A percentile compares a stretch with the other conserved stretches of the same genome.
Evolutionary conservation across 2,113 vertebrate species (phyloP).

Genomic region (Zapornia atra): DNA sequence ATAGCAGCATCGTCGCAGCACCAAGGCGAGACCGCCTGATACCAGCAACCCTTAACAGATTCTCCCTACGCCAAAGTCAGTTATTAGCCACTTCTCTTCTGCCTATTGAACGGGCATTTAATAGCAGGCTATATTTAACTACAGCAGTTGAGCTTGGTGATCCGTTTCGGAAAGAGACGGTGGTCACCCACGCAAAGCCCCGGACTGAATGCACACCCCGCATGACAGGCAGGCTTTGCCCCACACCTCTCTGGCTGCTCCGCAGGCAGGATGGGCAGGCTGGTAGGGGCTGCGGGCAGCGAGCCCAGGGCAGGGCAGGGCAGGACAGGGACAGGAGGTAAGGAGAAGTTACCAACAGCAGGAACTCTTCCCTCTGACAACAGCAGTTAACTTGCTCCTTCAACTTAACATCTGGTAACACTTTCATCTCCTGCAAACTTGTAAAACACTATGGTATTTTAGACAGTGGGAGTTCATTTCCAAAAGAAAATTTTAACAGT

Average conservation of each 20-base stretch:
- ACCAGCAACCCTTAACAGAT: background rate
- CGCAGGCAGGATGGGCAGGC: background rate
- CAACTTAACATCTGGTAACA: constrained; percentile 77
- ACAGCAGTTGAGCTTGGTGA: background rate
- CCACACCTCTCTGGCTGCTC: background rate
- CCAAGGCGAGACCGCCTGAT: background rate
- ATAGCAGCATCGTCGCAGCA: constrained; percentile 29
- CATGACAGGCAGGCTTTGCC: background rate
- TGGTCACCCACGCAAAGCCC: background rate
- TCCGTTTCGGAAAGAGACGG: background rate
- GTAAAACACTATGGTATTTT: constrained; percentile 72
- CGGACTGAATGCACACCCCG: background rate
- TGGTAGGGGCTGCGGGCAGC: background rate
- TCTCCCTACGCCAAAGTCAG: constrained; percentile 6
- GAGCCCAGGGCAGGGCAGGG: background rate
- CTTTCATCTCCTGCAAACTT: constrained; percentile 78
- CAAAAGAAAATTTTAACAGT: constrained; percentile 69
- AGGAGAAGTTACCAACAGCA: background rate
- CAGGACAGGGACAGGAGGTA: background rate
- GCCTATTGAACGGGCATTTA: background rate
- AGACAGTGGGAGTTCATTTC: constrained; percentile 69
- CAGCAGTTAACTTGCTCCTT: constrained; percentile 60
- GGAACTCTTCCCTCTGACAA: constrained; percentile 53
- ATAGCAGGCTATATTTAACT: background rate
- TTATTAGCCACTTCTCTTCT: background rate